phyloP scores from a whole-genome alignment of 2,797 vertebrate genomes.

The Choloepus didactylus region DNA sequence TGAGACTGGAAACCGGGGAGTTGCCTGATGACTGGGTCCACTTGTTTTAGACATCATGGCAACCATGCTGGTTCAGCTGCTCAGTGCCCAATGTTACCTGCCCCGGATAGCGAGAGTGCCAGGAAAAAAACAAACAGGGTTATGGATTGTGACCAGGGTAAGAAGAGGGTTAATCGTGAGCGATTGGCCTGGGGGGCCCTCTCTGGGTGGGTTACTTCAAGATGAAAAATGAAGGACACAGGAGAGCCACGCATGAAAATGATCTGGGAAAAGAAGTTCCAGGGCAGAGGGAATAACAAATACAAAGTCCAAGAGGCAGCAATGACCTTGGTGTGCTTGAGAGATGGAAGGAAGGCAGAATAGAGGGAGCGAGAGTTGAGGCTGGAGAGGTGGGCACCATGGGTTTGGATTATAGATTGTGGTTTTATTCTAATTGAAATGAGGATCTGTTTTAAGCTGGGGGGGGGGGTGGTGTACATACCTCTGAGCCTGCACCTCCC shows the following conservation, averaged over 20 bases:
- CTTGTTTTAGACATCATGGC: not conserved
- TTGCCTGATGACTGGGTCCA: not conserved
- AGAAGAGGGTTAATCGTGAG: not conserved
- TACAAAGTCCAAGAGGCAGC: not conserved
- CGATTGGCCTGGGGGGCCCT: not conserved
- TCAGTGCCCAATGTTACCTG: not conserved
- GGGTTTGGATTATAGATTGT: not conserved
- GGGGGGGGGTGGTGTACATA: not conserved
- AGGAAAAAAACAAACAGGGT: not conserved
- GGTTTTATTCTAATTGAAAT: not conserved
- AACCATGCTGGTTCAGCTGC: not conserved
- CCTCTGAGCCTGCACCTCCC: not conserved
- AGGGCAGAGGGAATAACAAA: not conserved
- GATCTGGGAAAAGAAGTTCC: not conserved
- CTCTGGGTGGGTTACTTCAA: not conserved
- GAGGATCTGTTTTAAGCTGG: not conserved
- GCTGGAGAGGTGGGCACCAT: not conserved
- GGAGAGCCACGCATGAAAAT: not conserved
- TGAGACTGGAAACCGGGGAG: not conserved
- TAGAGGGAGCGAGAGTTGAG: not conserved
- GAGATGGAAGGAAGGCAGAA: not conserved
- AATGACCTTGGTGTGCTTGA: not conserved
- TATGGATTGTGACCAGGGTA: no score
- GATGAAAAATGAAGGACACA: not conserved
- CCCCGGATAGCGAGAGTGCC: not conserved